Percentiles rank a stretch among this genome's conserved stretches.
Conservation (phyloP, 2,888 invertebrate species). For the Bombylius discolor region DNA sequence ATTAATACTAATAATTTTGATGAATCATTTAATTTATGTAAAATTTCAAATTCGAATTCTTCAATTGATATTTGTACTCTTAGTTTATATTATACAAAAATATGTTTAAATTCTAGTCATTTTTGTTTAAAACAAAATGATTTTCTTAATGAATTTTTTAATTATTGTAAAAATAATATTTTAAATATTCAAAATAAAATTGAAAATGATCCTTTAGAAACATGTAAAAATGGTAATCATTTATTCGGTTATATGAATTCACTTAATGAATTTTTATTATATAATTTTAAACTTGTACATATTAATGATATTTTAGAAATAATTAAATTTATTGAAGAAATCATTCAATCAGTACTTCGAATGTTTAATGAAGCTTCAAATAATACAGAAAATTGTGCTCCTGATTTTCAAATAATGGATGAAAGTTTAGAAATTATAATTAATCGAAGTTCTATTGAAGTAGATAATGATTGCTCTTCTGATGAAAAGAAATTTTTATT, state of each 20-base stretch:
- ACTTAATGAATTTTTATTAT: constrained; percentile 21
- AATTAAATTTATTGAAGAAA: constrained; percentile 18
- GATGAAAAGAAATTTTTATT: constrained; percentile 54
- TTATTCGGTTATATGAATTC: constrained; percentile 36
- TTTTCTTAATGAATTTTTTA: constrained; percentile 22
- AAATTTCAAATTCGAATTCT: constrained; percentile 17
- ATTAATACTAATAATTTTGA: constrained; percentile 34
- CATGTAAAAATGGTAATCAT: constrained; percentile 41
- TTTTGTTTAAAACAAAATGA: constrained; percentile 19
- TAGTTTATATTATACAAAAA: constrained; percentile 23
- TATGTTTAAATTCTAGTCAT: constrained; percentile 18
- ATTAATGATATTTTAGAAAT: background rate
- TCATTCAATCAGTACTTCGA: constrained; percentile 22
- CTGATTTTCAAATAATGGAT: constrained; percentile 69
- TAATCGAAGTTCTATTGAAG: constrained; percentile 5
- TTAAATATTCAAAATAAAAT: constrained; percentile 21
- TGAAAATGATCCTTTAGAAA: constrained; percentile 37
- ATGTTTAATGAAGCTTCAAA: constrained; percentile 24
- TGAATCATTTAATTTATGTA: constrained; percentile 18
- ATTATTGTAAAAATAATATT: constrained; percentile 26
- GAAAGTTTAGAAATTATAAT: constrained; percentile 53
- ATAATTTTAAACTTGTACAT: constrained; percentile 8
- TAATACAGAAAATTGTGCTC: constrained; percentile 38
- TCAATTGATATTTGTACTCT: constrained; percentile 27
- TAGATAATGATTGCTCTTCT: constrained; percentile 24